These are phyloP conservation scores for Scomberomorus guttatus DNA, from an alignment of 2,797 vertebrate genomes.

Conservation along the genomic window DNA sequence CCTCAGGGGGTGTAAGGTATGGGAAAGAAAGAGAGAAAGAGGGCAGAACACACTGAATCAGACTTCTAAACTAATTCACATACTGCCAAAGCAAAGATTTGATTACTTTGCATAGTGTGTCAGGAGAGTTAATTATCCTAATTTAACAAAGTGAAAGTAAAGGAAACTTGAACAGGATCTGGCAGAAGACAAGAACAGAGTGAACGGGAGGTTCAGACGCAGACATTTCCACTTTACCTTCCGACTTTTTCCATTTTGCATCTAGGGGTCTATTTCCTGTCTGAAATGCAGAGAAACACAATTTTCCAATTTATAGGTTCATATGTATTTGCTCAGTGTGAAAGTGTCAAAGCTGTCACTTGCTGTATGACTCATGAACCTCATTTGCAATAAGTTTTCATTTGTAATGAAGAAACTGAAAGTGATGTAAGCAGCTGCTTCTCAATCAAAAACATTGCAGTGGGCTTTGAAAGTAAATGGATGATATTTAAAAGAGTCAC, in stretches of 20 bases:
- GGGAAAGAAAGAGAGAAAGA: neutral
- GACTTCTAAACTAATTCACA: constrained; percentile 69
- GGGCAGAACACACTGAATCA: constrained; percentile 45
- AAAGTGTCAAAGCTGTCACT: constrained; percentile 12
- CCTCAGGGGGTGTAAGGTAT: constrained; percentile 27
- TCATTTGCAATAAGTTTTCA: constrained; percentile 26
- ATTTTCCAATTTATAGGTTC: constrained; percentile 23
- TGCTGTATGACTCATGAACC: constrained; percentile 7
- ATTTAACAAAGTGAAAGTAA: constrained; percentile 75
- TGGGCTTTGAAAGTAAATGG: neutral
- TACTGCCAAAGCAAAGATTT: constrained; percentile 63
- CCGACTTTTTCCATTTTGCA: neutral
- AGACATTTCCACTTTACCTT: constrained; percentile 46
- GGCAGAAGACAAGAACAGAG: constrained; percentile 60
- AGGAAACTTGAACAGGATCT: constrained; percentile 67
- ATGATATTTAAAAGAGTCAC: neutral
- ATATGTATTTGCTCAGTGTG: constrained; percentile 1
- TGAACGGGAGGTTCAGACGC: constrained; percentile 24
- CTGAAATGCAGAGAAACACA: constrained; percentile 16
- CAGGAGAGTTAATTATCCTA: constrained; percentile 80
- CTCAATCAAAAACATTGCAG: constrained; percentile 1
- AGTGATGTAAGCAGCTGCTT: constrained; percentile 2
- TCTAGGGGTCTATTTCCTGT: constrained; percentile 24
- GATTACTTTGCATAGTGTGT: constrained; percentile 74
- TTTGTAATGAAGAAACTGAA: constrained; percentile 16